Evolutionary conservation across 1,140 invertebrate species (phyloP).

Genomic region (Hetaerina americana): DNA sequence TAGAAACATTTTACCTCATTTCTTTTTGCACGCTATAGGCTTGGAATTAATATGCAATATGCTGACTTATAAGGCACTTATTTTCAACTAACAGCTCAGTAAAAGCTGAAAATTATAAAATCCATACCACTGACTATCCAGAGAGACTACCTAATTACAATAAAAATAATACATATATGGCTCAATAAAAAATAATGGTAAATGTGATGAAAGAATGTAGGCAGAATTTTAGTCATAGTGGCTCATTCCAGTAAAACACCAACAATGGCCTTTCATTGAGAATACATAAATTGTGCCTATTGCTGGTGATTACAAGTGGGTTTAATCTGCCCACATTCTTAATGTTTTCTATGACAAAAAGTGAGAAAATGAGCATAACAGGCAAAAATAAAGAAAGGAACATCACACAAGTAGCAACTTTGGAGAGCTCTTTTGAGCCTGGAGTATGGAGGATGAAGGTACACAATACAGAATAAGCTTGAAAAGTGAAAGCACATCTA

Average conservation of each 20-base stretch:
- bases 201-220: no score
- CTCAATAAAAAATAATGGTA: no score
- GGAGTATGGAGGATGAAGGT: not conserved
- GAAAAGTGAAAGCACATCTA: not conserved
- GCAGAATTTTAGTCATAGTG: no score
- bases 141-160: not conserved
- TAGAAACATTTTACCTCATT: not conserved
- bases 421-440: not conserved
- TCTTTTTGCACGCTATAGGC: not conserved
- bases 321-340: no score
- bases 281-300: no score
- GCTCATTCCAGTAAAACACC: no score
- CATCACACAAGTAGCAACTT: not conserved
- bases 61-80: not conserved
- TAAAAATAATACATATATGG: no score
- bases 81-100: not conserved
- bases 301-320: no score
- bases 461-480: not conserved
- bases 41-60: not conserved
- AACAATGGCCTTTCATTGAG: no score
- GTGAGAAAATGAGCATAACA: no score
- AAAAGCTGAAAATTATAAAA: not conserved
- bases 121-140: no score
- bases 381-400: not conserved
- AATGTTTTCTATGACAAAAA: no score